These are phyloP conservation scores for Heliocidaris erythrogramma DNA, from an alignment of 35 echinoderm and acorn worm species.

Conservation along the genomic window DNA sequence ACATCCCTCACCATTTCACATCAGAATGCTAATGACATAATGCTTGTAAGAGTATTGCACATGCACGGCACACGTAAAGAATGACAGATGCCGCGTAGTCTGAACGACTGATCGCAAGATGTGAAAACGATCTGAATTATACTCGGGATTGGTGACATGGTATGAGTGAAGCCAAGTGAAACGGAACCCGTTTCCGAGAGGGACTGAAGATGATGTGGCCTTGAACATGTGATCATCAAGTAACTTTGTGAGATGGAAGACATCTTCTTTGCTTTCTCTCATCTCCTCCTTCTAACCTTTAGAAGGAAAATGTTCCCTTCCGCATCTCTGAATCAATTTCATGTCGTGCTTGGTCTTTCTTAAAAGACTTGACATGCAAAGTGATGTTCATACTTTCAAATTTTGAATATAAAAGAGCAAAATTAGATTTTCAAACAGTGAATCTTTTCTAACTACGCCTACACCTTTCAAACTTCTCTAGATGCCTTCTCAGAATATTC, in stretches of 20 bases:
- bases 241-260: not conserved
- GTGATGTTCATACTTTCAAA: too few relatives aligned
- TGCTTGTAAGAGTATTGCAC: not conserved
- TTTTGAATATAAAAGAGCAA: too few relatives aligned
- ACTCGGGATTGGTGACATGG: not conserved
- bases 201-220: not conserved
- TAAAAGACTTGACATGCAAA: too few relatives aligned
- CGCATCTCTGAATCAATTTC: not conserved
- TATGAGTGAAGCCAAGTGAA: not conserved
- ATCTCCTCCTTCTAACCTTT: not conserved
- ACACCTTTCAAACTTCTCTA: too few relatives aligned
- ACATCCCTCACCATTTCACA: not conserved
- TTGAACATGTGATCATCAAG: not conserved
- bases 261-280: not conserved
- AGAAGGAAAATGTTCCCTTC: not conserved
- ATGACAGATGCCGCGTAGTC: not conserved
- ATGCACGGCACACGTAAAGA: not conserved
- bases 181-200: not conserved
- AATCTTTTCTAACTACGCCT: too few relatives aligned
- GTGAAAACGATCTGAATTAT: conserved; percentile 4
- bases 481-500: too few relatives aligned
- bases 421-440: too few relatives aligned
- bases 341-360: too few relatives aligned
- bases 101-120: not conserved
- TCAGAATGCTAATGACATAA: not conserved